These are phyloP conservation scores for Amphipoea lucens DNA, from an alignment of 2,888 invertebrate species.

Conservation along the genomic window DNA sequence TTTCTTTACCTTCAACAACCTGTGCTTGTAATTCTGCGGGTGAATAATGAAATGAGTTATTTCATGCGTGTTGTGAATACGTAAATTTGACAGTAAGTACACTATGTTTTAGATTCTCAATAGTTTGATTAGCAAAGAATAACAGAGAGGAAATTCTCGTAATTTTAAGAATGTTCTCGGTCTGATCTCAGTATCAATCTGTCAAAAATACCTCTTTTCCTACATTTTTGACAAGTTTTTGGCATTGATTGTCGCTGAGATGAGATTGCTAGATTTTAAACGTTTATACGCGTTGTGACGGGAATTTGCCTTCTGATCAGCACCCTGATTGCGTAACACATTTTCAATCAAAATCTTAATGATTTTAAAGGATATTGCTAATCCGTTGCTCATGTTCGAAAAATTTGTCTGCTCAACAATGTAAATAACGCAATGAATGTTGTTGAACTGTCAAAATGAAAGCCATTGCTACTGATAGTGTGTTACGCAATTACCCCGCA, in stretches of 20 bases:
- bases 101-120: constrained; percentile 17
- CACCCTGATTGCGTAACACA: too few species aligned
- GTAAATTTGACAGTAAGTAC: background rate
- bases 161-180: background rate
- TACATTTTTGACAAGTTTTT: background rate
- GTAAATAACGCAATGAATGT: background rate
- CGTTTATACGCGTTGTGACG: too few species aligned
- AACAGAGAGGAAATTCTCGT: background rate
- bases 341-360: background rate
- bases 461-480: background rate
- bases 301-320: too few species aligned
- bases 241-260: background rate
- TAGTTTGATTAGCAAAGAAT: background rate
- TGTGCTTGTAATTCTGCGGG: constrained; percentile 23
- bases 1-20: constrained; percentile 47
- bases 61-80: constrained; percentile 13
- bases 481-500: background rate
- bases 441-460: background rate
- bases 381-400: background rate
- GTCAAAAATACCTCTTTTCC: background rate
- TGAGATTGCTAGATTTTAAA: background rate
- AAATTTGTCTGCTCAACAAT: background rate
- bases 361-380: background rate
- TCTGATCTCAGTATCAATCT: background rate
- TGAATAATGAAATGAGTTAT: constrained; percentile 43